Conservation (phyloP, 2,888 invertebrate genomes). For the Bugulina stolonifera region DNA sequence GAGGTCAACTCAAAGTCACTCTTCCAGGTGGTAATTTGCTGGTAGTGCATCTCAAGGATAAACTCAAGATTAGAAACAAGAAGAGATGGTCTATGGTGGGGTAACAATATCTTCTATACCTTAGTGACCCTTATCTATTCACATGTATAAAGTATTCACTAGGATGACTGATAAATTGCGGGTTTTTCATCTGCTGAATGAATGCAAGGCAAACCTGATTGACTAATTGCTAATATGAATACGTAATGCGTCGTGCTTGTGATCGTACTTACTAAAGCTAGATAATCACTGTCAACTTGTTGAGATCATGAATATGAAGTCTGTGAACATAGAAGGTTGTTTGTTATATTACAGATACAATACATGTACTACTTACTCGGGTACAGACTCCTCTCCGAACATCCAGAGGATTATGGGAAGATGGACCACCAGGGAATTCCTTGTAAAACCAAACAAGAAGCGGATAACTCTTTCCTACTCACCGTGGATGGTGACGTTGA, state of each 20-base stretch:
- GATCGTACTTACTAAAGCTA: too few relatives aligned
- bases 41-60: conserved; percentile 94
- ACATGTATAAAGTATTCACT: too few relatives aligned
- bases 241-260: too few relatives aligned
- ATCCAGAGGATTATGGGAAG: background rate
- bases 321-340: too few relatives aligned
- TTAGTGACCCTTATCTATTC: too few relatives aligned
- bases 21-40: conserved; percentile 95
- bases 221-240: too few relatives aligned
- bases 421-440: background rate
- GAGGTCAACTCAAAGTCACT: conserved; percentile 90
- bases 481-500: background rate
- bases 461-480: background rate
- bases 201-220: too few relatives aligned
- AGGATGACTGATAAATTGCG: too few relatives aligned
- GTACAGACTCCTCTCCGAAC: background rate
- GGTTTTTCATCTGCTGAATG: too few relatives aligned
- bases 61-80: conserved; percentile 90
- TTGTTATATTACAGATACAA: background rate
- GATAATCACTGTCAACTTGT: too few relatives aligned
- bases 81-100: conserved; percentile 95
- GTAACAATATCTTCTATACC: too few relatives aligned
- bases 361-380: background rate
- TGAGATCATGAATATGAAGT: too few relatives aligned
- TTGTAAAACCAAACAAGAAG: background rate